Conservation (phyloP, 1,140 invertebrate genomes). For the Tribolium castaneum region DNA sequence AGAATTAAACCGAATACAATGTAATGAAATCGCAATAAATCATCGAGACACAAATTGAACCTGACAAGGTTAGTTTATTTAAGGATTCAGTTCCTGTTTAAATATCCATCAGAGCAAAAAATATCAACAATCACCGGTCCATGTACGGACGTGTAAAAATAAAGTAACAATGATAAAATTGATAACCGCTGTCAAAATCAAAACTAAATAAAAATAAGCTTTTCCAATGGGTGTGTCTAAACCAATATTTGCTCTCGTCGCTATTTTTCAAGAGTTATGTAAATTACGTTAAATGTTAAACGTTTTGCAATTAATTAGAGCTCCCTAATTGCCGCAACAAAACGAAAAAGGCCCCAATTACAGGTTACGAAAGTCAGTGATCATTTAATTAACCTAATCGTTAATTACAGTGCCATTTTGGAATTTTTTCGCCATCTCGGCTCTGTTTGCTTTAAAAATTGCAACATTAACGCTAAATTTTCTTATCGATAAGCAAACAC, state of each 20-base stretch:
- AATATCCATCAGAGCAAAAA: conserved; percentile 3
- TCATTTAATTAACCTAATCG: conserved; percentile 3
- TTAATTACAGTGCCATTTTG: background rate
- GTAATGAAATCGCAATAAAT: conserved; percentile 1
- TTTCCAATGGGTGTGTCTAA: background rate
- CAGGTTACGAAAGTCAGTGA: conserved; percentile 1
- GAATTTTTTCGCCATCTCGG: background rate
- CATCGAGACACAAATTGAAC: background rate
- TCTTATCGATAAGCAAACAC: conserved; percentile 2
- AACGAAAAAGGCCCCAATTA: background rate
- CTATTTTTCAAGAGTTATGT: background rate
- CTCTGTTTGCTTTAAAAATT: background rate
- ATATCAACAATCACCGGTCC: background rate
- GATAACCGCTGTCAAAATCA: background rate
- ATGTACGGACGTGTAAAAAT: background rate
- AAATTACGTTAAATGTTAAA: conserved; percentile 3
- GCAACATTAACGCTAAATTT: conserved; percentile 10
- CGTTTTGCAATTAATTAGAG: conserved; percentile 4
- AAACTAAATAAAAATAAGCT: background rate
- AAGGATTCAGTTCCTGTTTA: conserved; percentile 9
- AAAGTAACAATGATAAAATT: background rate
- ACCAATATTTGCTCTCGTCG: too few relatives aligned
- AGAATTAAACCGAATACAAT: background rate
- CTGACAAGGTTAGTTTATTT: conserved; percentile 15
- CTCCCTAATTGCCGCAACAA: background rate